Conservation (phyloP, 2,113 vertebrate species). For the Cairina moschata region DNA sequence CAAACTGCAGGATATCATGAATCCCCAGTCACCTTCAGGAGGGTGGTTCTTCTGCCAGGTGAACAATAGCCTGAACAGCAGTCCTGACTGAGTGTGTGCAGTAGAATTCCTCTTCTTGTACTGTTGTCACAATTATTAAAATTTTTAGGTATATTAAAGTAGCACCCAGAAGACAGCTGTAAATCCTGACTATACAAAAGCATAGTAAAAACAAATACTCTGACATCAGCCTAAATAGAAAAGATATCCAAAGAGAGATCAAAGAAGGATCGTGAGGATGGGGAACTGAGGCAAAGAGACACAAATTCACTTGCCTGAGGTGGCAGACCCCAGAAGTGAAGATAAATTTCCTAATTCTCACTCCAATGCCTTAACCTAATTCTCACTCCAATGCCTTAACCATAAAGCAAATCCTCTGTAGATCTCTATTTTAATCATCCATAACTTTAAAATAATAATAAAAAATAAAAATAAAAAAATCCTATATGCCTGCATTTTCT, state of each 20-base stretch:
- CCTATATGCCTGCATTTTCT: conserved; percentile 28
- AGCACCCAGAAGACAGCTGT: not conserved
- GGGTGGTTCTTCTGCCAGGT: not conserved
- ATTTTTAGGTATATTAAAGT: not conserved
- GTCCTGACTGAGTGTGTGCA: not conserved
- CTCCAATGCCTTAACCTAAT: not conserved
- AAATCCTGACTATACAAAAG: not conserved
- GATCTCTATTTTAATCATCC: conserved; percentile 20
- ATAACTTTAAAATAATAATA: not conserved
- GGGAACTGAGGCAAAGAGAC: not conserved
- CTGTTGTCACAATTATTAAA: not conserved
- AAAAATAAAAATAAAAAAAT: not conserved
- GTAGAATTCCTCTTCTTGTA: not conserved
- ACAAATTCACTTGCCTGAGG: not conserved
- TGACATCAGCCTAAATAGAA: not conserved
- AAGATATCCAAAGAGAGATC: not conserved
- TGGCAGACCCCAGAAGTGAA: conserved; percentile 5
- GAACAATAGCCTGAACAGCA: rapidly evolving
- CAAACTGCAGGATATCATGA: not conserved
- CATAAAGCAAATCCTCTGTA: conserved; percentile 17
- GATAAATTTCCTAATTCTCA: conserved; percentile 16
- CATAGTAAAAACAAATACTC: not conserved
- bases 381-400: not conserved
- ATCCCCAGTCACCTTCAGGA: not conserved
- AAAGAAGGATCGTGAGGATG: not conserved